These are phyloP conservation scores for Portevinia maculata DNA, from an alignment of 2,888 invertebrate genomes.

Conservation along the genomic window DNA sequence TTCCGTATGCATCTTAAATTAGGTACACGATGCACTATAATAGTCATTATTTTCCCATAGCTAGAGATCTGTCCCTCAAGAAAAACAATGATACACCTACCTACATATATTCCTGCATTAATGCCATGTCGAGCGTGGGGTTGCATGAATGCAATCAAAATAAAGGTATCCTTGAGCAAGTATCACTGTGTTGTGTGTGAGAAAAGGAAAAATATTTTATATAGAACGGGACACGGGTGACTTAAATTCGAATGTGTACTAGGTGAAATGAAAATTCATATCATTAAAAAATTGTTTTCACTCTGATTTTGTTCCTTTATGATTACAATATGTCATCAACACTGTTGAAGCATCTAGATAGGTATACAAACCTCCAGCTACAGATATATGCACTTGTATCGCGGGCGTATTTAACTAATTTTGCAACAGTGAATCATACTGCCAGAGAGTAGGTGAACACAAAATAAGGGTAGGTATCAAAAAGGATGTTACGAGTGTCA, in stretches of 20 bases:
- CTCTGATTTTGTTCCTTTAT: constrained; percentile 46
- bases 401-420: constrained; percentile 57
- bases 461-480: constrained; percentile 51
- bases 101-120: neutral
- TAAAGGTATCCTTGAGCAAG: constrained; percentile 63
- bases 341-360: constrained; percentile 55
- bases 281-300: constrained; percentile 72
- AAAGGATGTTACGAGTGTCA: constrained; percentile 75
- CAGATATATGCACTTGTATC: constrained; percentile 15
- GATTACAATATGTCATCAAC: constrained; percentile 63
- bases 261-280: constrained; percentile 74
- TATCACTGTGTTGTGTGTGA: constrained; percentile 47
- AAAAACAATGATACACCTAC: constrained; percentile 8
- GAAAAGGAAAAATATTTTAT: constrained; percentile 21
- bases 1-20: constrained; percentile 33
- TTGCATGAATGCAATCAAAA: constrained; percentile 9
- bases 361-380: constrained; percentile 18
- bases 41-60: constrained; percentile 61
- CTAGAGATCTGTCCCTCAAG: constrained; percentile 2
- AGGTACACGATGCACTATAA: constrained; percentile 52
- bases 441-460: constrained; percentile 59
- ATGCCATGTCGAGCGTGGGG: neutral
- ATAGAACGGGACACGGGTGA: constrained; percentile 67
- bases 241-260: constrained; percentile 73
- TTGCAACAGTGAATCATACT: constrained; percentile 52